Evolutionary conservation across 2,797 vertebrate genomes (phyloP).

Genomic region (Menidia menidia): DNA sequence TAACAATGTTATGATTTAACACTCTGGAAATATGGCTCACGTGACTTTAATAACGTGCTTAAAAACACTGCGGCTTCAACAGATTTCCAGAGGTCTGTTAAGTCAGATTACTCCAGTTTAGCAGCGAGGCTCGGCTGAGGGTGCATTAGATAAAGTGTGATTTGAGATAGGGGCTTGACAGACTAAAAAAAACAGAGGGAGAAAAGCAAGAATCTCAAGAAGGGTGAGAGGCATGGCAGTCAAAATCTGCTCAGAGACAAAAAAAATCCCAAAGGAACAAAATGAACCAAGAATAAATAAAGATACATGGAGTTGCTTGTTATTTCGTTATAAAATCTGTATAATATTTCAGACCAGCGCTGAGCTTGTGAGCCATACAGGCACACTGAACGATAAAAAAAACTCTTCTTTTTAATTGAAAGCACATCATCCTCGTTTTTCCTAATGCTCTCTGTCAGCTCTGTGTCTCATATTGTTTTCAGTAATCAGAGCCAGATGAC

Average conservation of each 20-base stretch:
- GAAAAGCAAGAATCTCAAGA: neutral
- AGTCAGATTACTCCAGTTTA: slow-evolving; percentile 54
- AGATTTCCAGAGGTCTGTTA: slow-evolving; percentile 50
- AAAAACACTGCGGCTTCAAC: slow-evolving; percentile 58
- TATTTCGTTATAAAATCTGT: slow-evolving; percentile 32
- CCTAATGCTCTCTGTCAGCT: slow-evolving; percentile 66
- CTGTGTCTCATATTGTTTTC: slow-evolving; percentile 51
- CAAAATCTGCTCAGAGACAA: slow-evolving; percentile 8
- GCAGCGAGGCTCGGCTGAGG: slow-evolving; percentile 42
- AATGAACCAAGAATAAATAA: slow-evolving; percentile 30
- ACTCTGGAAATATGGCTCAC: slow-evolving; percentile 35
- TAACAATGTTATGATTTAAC: slow-evolving; percentile 60
- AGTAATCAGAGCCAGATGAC: slow-evolving; percentile 56
- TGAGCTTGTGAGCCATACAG: too few relatives aligned
- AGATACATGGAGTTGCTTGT: slow-evolving; percentile 16
- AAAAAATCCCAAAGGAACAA: slow-evolving; percentile 28
- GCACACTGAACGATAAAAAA: slow-evolving; percentile 1
- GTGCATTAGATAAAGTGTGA: slow-evolving; percentile 64
- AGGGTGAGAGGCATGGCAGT: slow-evolving; percentile 4
- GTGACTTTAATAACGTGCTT: slow-evolving; percentile 66
- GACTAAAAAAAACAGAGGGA: neutral
- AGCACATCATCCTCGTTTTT: slow-evolving; percentile 40
- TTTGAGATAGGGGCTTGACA: slow-evolving; percentile 53
- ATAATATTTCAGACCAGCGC: too few relatives aligned
- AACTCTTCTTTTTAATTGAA: slow-evolving; percentile 67